Base-by-base conservation (phyloP, 2,113 vertebrate species). In the Nothobranchius kuhntae region DNA sequence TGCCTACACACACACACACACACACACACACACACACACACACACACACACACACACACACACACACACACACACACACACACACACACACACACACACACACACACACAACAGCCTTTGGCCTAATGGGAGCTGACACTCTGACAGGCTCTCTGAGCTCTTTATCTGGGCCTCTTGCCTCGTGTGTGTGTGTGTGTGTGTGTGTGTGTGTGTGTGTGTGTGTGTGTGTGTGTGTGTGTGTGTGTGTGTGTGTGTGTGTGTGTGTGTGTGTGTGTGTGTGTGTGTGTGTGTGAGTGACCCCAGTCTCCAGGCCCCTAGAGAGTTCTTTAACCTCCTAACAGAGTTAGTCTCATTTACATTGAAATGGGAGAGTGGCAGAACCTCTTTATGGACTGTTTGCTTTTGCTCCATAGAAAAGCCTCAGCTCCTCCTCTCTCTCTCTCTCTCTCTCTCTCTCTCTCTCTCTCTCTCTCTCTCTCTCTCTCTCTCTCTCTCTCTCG, bases 341-440 rank as follows among this genome's bases (percentile, higher is more conserved):
- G 90, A 93, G 91, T 92, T 84, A 90, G 90, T 88, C 91, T 85
- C 80, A 93, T 94, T 94, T 94, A 91, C 91, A 93, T 94, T 91
- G 91, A 92, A 93, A 95, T 87, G 82, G 87, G 78, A 92, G 90
- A 92, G 7, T 91, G 89, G 87, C 83, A 87, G 85, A 74, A 77
- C 87, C 89, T 77, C 87, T 94, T 93, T 93, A 87, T 87, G 75
- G 84, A 84, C 86, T 93, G 80, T 92, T 93, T 93, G 90, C 90
- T 91, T 91, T 90, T 26, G 84, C 87, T 82, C 81, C 79, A 89
- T 75, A 80, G 84, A 89, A 89, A 72, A 89, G 82, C 84, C 57
- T 81, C 70, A 83, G 81, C 85, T 73, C 78, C 84, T 82, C 84
- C 82, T 55, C 85, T 68, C 61, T 60, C 74, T 60, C 74, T 63